These are phyloP conservation scores for Latrodectus elegans DNA, from an alignment of 2,888 invertebrate species.

Conservation along the genomic window DNA sequence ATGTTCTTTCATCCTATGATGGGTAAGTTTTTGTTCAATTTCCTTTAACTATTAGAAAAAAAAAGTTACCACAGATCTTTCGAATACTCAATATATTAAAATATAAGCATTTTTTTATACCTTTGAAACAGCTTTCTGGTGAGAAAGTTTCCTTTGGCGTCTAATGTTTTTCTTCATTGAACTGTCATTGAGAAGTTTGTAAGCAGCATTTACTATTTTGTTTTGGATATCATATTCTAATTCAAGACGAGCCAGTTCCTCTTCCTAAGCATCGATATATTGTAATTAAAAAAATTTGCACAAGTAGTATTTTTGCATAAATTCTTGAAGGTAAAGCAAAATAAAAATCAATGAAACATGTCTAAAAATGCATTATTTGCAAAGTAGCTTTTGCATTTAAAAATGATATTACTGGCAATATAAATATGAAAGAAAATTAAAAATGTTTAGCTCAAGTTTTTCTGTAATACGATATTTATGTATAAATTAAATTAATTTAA, in stretches of 20 bases:
- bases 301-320: too few species aligned
- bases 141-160: conserved; percentile 81
- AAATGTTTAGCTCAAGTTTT: too few species aligned
- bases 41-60: conserved; percentile 71
- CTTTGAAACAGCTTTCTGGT: conserved; percentile 78
- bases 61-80: background rate
- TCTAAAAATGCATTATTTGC: too few species aligned
- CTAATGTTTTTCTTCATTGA: conserved; percentile 82
- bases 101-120: conserved; percentile 70
- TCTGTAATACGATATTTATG: too few species aligned
- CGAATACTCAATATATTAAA: background rate
- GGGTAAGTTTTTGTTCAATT: conserved; percentile 67
- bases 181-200: conserved; percentile 82
- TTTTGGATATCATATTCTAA: conserved; percentile 84
- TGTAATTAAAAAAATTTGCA: background rate
- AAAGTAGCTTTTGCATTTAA: too few species aligned
- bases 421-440: too few species aligned
- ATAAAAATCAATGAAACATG: too few species aligned
- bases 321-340: too few species aligned
- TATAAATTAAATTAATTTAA: too few species aligned
- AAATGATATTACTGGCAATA: too few species aligned
- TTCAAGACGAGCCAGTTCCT: conserved; percentile 80
- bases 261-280: conserved; percentile 77
- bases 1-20: conserved; percentile 61
- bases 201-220: conserved; percentile 83